Evolutionary conservation across 37 sponge, comb jelly and placozoan species (phyloP).

Genomic region (Tethya wilhelma): DNA sequence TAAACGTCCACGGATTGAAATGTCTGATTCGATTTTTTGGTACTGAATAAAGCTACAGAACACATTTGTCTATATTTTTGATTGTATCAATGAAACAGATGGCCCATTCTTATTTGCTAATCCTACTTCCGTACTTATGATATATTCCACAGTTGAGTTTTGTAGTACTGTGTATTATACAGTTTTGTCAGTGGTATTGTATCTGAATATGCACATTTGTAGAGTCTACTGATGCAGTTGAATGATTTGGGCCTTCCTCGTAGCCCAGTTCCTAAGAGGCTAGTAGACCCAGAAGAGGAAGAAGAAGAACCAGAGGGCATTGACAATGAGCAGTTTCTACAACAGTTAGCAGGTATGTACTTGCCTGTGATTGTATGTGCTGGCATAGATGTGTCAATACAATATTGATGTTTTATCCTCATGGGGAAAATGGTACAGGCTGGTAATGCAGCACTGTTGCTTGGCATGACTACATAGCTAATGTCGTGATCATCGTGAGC

Average conservation of each 20-base stretch:
- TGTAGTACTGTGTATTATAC: neutral
- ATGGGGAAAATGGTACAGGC: neutral
- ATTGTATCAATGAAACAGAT: too few species aligned
- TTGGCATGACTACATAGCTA: too few species aligned
- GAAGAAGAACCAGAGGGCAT: slow-evolving; percentile 55
- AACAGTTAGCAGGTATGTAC: slow-evolving; percentile 33
- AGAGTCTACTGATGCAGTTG: slow-evolving; percentile 65
- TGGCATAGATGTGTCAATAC: neutral
- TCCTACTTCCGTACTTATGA: neutral
- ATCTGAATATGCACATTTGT: neutral
- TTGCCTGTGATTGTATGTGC: too few species aligned
- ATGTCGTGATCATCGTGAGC: too few species aligned
- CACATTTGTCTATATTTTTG: too few species aligned
- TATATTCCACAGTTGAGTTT: neutral
- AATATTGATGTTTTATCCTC: neutral
- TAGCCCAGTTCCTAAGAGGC: slow-evolving; percentile 48
- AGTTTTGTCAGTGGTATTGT: neutral
- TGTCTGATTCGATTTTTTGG: too few species aligned
- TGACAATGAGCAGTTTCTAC: slow-evolving; percentile 56
- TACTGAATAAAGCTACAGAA: too few species aligned
- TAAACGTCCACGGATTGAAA: too few species aligned
- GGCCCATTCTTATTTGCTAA: too few species aligned
- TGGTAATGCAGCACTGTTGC: too few species aligned
- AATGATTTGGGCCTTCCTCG: slow-evolving; percentile 34
- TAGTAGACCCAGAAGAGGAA: slow-evolving; percentile 55